Evolutionary conservation across 2,888 invertebrate genomes (phyloP), one percentile per base, ranked within the genome.

Genomic region (Stenodema calcarata): DNA sequence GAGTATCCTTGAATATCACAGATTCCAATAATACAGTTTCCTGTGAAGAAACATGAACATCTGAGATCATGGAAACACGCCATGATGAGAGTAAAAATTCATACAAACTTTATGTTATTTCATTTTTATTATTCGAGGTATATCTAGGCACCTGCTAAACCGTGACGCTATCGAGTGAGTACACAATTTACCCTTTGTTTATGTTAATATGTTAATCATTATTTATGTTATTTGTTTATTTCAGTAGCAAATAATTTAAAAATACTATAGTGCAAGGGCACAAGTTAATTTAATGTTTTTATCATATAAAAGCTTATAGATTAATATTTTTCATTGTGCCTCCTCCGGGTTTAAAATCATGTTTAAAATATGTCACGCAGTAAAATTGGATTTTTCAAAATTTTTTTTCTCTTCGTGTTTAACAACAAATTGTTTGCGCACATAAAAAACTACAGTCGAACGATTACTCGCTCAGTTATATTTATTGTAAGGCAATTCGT

Each of bases 1-100:
- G 70, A 82, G 82, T 82, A 82, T 82, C 82, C 35, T 82, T 82
- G 82, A 82, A 42, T 82, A 82, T 82, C 82, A 82, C 82, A 82
- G 82, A 82, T 82, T 82, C 70, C 69, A 82, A 82, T 82, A 69
- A 69, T 82, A 81, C 50, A 16, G 82, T 82, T 70, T 62, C 70
- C 28, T 28, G 27, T 30, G 30, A 41, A 42, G 35, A 44, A 80
- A 54, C 80, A 28, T 54, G 23, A 80, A 50, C 27, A 50, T 54
- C 44, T 78, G 41, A 27, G 23, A 44, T 78, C 42, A 42, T 42
- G 42, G 42, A 12, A 42, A 42, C 73, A 41, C 78, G 44, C 41
- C 54, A 18, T 47, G 50, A 27, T 27, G 9, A 18, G 44, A 30
- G 28, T 80, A 80, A 12, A 80, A 47, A 80, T 54, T 28, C 30